These are phyloP conservation scores for Psettodes erumei DNA, from an alignment of 2,113 vertebrate species.

Conservation along the genomic window DNA sequence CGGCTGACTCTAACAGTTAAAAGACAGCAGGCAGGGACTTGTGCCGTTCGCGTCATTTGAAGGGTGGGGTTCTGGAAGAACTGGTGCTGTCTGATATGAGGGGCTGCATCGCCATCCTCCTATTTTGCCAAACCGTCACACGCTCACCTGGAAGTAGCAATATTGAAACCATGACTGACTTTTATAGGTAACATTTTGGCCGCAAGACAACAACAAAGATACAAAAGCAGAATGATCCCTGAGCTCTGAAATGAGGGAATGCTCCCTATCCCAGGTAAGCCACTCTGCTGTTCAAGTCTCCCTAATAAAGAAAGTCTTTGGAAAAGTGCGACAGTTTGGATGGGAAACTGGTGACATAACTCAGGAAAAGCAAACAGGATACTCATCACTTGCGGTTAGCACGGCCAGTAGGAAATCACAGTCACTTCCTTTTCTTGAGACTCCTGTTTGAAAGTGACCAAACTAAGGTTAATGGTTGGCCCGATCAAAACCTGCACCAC, in stretches of 20 bases:
- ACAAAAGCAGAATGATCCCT: conserved; percentile 1
- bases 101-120: not conserved
- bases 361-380: conserved; percentile 62
- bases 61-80: conserved; percentile 53
- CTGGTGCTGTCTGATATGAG: conserved; percentile 48
- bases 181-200: not conserved
- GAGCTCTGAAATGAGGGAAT: conserved; percentile 22
- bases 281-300: not conserved
- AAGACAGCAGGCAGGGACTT: conserved; percentile 45
- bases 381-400: conserved; percentile 37
- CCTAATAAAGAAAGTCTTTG: conserved; percentile 19
- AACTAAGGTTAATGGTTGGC: not conserved
- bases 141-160: not conserved
- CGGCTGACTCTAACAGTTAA: conserved; percentile 16
- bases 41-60: conserved; percentile 6
- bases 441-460: not conserved
- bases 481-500: not conserved
- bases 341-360: conserved; percentile 53
- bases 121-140: not conserved
- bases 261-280: conserved; percentile 6
- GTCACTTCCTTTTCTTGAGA: conserved; percentile 50
- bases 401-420: conserved; percentile 51
- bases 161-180: not conserved
- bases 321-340: conserved; percentile 7
- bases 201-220: not conserved